Percentiles rank a stretch among this genome's conserved stretches.
These are phyloP conservation scores for Microctonus hyperodae DNA, from an alignment of 2,888 invertebrate genomes.

Conservation along the genomic window DNA sequence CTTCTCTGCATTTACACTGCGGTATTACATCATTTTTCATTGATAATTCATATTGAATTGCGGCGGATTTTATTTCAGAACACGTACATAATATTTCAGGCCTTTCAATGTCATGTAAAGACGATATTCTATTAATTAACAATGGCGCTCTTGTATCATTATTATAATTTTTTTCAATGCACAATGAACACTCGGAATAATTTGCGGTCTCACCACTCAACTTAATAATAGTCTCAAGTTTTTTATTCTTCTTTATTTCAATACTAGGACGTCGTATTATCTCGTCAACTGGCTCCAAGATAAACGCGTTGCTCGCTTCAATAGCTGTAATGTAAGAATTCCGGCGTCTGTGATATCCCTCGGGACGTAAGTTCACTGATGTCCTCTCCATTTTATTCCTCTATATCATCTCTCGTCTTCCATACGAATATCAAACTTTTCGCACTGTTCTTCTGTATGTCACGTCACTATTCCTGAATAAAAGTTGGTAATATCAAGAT, in stretches of 20 bases:
- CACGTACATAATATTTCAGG: conserved; percentile 45
- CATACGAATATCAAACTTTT: conserved; percentile 21
- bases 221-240: conserved; percentile 33
- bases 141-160: conserved; percentile 41
- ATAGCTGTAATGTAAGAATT: conserved; percentile 52
- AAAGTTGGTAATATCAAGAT: conserved; percentile 1
- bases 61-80: conserved; percentile 38
- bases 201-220: conserved; percentile 45
- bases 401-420: conserved; percentile 15
- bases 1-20: conserved; percentile 35
- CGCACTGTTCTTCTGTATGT: background rate
- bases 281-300: conserved; percentile 38
- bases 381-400: conserved; percentile 29
- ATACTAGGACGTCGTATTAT: conserved; percentile 34
- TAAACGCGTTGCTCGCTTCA: conserved; percentile 41
- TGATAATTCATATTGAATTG: conserved; percentile 29
- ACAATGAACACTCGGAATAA: conserved; percentile 40
- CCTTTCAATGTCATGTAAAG: conserved; percentile 43
- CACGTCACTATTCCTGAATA: background rate
- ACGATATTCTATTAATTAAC: conserved; percentile 42
- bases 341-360: conserved; percentile 42
- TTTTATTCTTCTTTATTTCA: conserved; percentile 35
- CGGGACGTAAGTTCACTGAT: conserved; percentile 22
- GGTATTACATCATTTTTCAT: conserved; percentile 25
- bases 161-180: conserved; percentile 24